These are phyloP conservation scores for Bombus soroeensis DNA, from an alignment of 1,140 invertebrate species.

Conservation along the genomic window DNA sequence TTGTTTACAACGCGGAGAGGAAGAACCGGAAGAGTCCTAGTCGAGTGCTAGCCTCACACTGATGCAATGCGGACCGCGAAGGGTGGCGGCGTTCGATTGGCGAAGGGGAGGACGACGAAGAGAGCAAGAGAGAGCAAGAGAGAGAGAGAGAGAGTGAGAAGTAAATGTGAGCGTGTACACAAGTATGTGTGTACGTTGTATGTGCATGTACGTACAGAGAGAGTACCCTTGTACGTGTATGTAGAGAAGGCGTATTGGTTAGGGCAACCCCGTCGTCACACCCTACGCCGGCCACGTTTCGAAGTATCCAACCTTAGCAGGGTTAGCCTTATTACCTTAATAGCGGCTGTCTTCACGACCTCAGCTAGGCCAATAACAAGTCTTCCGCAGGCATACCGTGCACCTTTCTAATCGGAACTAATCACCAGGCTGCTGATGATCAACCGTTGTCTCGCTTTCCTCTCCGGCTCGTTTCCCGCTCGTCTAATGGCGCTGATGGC, in stretches of 20 bases:
- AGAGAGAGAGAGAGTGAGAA: not conserved
- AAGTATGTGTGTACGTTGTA: not conserved
- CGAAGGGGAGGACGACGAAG: conserved; percentile 53
- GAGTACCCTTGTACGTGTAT: no score
- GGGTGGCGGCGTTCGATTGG: conserved; percentile 72
- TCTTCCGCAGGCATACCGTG: conserved; percentile 15
- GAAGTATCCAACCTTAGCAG: conserved; percentile 50
- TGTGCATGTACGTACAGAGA: not conserved
- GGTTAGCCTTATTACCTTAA: conserved; percentile 64
- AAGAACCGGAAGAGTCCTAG: conserved; percentile 67
- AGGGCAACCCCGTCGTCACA: conserved; percentile 68
- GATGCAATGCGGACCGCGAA: conserved; percentile 72
- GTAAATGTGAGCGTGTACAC: not conserved
- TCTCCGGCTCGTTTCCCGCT: not conserved
- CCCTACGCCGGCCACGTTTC: conserved; percentile 62
- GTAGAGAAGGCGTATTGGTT: conserved; percentile 13
- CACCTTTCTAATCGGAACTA: conserved; percentile 57
- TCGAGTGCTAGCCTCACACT: conserved; percentile 72
- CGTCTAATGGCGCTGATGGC: conserved; percentile 9
- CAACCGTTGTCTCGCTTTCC: not conserved
- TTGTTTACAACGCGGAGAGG: conserved; percentile 60
- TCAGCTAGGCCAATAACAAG: conserved; percentile 41
- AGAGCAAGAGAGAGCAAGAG: not conserved
- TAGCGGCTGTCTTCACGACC: conserved; percentile 63
- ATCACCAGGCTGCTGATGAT: conserved; percentile 26